Conservation (phyloP, 2,113 vertebrate genomes). For the Sardina pilchardus region DNA sequence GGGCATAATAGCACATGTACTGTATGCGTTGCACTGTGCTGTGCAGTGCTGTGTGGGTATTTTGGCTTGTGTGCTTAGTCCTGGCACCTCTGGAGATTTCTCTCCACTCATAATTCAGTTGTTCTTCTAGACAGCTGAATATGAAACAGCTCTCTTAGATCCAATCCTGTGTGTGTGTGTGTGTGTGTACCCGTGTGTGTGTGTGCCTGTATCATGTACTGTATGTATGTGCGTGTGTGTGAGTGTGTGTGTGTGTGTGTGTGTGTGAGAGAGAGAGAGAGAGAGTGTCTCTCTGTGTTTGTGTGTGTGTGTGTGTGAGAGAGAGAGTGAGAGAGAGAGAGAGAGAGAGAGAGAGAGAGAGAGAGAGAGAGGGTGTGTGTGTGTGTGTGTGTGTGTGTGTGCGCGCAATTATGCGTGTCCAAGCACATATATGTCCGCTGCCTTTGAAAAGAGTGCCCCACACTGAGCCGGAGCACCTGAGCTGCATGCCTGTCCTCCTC, state of each 20-base stretch:
- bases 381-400: neutral
- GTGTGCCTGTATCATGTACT: too few species aligned
- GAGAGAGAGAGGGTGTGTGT: neutral
- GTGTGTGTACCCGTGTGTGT: neutral
- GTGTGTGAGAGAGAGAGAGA: neutral
- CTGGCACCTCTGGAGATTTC: neutral
- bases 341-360: too few species aligned
- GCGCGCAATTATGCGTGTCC: neutral
- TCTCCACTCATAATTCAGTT: neutral
- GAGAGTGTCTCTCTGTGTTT: too few species aligned
- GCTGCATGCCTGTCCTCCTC: constrained; percentile 28
- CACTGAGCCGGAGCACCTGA: constrained; percentile 31
- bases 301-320: neutral
- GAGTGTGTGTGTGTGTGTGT: neutral
- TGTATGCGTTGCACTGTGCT: neutral
- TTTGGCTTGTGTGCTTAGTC: neutral
- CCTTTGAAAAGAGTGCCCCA: constrained; percentile 18
- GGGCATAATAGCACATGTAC: neutral
- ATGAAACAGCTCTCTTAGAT: constrained; percentile 15
- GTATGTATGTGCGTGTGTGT: too few species aligned
- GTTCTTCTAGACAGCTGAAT: neutral
- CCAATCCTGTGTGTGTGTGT: neutral
- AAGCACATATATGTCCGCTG: neutral
- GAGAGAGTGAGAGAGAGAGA: neutral
- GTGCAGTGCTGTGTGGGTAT: neutral